These are phyloP conservation scores for Eclectus roratus DNA, from an alignment of 2,113 vertebrate genomes.

Conservation along the genomic window DNA sequence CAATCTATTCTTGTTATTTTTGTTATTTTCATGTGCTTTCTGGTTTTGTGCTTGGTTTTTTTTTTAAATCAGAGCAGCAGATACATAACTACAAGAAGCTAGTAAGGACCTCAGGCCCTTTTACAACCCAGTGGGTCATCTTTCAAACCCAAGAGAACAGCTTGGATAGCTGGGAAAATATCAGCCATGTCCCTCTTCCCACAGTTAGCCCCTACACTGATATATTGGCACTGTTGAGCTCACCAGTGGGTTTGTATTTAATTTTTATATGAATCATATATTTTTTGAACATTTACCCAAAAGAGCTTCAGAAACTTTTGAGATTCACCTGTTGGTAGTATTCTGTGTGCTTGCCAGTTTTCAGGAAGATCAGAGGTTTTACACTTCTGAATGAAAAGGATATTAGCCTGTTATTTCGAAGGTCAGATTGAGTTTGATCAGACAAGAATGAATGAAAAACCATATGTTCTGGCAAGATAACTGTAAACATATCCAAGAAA, in stretches of 20 bases:
- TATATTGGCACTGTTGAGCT: neutral
- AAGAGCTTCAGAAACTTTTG: neutral
- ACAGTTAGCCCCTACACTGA: no score
- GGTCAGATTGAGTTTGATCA: constrained; percentile 52
- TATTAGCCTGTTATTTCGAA: neutral
- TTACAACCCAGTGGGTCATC: neutral
- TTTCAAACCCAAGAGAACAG: neutral
- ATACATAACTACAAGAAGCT: neutral
- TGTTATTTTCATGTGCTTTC: neutral
- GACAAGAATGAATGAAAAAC: constrained; percentile 46
- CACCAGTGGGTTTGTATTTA: rapidly evolving
- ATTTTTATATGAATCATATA: neutral
- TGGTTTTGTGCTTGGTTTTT: neutral
- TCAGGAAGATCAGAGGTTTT: neutral
- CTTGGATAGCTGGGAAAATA: neutral
- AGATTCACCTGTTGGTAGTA: neutral
- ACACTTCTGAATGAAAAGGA: neutral
- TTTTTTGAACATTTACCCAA: neutral
- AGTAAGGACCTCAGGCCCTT: neutral
- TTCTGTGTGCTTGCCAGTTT: neutral
- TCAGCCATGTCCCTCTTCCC: neutral
- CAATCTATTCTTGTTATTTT: neutral
- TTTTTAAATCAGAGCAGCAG: neutral
- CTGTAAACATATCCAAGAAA: neutral
- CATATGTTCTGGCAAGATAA: constrained; percentile 52